Evolutionary conservation across 2,888 invertebrate species (phyloP).

Genomic region (Tridacna crocea): DNA sequence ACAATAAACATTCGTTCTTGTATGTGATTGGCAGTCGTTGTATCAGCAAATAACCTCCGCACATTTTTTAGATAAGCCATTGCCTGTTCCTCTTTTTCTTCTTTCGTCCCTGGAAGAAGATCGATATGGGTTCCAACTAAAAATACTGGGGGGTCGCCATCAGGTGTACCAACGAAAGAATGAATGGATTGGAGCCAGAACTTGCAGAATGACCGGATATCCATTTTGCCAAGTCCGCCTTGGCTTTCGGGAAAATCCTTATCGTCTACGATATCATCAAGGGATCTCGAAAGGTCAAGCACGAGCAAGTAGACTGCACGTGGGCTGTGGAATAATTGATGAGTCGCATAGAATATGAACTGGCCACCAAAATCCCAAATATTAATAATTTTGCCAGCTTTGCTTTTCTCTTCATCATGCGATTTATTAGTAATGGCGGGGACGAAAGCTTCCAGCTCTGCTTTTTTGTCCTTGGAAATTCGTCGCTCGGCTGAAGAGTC

Average conservation of each 20-base stretch:
- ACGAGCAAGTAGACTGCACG: constrained; percentile 27
- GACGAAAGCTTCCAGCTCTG: not conserved
- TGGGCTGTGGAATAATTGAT: constrained; percentile 30
- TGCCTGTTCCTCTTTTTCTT: constrained; percentile 18
- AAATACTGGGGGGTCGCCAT: constrained; percentile 34
- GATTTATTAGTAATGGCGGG: not conserved
- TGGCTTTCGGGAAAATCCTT: constrained; percentile 7
- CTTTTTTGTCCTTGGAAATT: constrained; percentile 11
- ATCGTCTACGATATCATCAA: constrained; percentile 13
- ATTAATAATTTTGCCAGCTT: not conserved
- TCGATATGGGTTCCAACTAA: constrained; percentile 48
- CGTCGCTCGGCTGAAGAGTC: not conserved
- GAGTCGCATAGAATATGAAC: constrained; percentile 37
- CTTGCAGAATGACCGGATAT: constrained; percentile 15
- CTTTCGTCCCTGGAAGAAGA: constrained; percentile 1
- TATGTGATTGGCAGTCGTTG: constrained; percentile 39
- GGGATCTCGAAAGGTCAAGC: constrained; percentile 5
- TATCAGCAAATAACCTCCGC: constrained; percentile 25
- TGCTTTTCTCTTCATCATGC: not conserved
- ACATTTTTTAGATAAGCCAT: constrained; percentile 27
- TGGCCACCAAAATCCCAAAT: constrained; percentile 41
- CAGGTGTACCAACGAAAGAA: constrained; percentile 35
- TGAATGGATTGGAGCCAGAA: constrained; percentile 45
- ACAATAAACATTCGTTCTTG: constrained; percentile 27
- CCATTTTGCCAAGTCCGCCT: constrained; percentile 7